Base-by-base conservation (phyloP, 2,797 vertebrate genomes). In the Scolopax rusticola region DNA sequence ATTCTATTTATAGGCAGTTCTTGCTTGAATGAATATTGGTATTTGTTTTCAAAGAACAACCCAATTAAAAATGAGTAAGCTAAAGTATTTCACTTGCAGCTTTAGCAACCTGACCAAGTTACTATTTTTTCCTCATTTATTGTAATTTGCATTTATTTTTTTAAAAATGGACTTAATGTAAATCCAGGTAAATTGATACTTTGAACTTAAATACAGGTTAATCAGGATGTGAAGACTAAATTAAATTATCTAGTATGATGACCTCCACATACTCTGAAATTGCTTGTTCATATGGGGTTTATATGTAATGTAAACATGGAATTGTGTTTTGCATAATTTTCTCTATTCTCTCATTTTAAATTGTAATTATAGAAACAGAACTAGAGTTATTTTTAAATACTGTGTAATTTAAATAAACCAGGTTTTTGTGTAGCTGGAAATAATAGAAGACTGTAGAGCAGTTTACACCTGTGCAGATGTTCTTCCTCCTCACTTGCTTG, bases 11-110 rank as follows among this genome's bases (percentile, higher is more conserved):
- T 73, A 57, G 56, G n/a, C 48, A 53, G 12, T 13, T 89, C 90
- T 94, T 95, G 8, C 48, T 73, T 87, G 54, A 76, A 19, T 54
- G 23, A 82, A 73, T 38, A 33, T 40, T 75, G 24, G 16, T 91
- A 80, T 54, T 90, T 94, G 51, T 83, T 41, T 75, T 85, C 73
- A 73, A 53, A 94, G 67, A 64, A 78, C n/a, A 95, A 60, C 56
- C n/a, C 25, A 41, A 30, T 89, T 89, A 24, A 90, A 90, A 90
- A 81, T 56, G 27, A 27, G 3, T 76, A 77, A 85, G 33, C 32
- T 81, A 1, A 89, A 74, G 19, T 82, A 69, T 88, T 95, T 94
- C 25, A 47, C 20, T 84, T 70, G 81, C 56, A 91, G 43, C 48
- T 79, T 93, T 92, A 95, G 64, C 51, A 93, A 76, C 70, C 17